Evolutionary conservation across 2,888 invertebrate genomes (phyloP), one percentile per base, ranked within the genome.

Genomic region (Margaritifera margaritifera): DNA sequence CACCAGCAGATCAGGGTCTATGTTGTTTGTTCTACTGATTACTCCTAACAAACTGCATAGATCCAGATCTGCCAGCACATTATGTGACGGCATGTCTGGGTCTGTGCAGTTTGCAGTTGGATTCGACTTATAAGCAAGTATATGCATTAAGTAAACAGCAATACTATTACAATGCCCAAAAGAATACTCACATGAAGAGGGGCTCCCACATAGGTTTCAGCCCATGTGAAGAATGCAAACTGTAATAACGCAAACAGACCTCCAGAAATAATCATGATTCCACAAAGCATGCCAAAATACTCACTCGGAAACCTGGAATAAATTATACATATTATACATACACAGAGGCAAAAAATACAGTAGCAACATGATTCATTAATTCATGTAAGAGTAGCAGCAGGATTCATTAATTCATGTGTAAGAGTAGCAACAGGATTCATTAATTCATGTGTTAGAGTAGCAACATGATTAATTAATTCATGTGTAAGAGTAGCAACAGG

Each of bases 251-350:
- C 77, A 69, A 83, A 64, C 11, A 78, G 62, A 15, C 83, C 84
- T 54, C 76, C 79, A 64, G 62, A 60, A 11, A 82, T 70, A 20
- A 82, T 80, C 76, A 82, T 68, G n/a, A 83, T 63, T 11, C 84
- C 84, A 74, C 82, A 84, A 74, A 84, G 62, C n/a, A 81, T 60
- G 25, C 81, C 83, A 66, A 84, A 83, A 67, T 83, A 83, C 63
- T 83, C 78, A 60, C 77, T 78, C 3, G 84, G 84, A 71, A 84
- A 83, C 64, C 83, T 84, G 75, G 1, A 78, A 71, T 27, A 64
- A 20, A 53, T 6, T 22, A 58, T 24, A 52, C n/a, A 1, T 24
- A 24, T 58, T 27, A 27, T 27, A 27, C 0, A 53, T 22, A 50
- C 8, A 56, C 22, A 51, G 6, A 20, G 20, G n/a, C n/a, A n/a